These are phyloP conservation scores for Brassicogethes aeneus DNA, from an alignment of 2,888 invertebrate species.

Conservation along the genomic window DNA sequence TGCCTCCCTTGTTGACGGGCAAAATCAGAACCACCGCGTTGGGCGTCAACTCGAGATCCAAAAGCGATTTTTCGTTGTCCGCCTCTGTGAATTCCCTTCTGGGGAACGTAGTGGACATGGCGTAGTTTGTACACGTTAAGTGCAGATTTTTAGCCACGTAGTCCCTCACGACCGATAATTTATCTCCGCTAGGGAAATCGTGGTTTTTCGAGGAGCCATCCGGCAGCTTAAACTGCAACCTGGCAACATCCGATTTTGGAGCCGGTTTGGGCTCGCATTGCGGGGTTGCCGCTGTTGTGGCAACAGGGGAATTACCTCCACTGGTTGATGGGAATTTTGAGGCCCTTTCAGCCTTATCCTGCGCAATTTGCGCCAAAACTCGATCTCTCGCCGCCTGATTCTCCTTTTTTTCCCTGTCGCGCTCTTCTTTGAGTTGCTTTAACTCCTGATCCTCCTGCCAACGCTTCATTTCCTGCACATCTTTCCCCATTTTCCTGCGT, in stretches of 20 bases:
- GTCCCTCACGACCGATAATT: slow-evolving; percentile 47
- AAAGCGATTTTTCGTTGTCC: slow-evolving; percentile 41
- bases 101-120: slow-evolving; percentile 70
- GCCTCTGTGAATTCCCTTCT: slow-evolving; percentile 53
- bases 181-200: slow-evolving; percentile 59
- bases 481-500: slow-evolving; percentile 64
- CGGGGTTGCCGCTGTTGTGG: slow-evolving; percentile 8
- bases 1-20: slow-evolving; percentile 42
- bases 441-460: slow-evolving; percentile 68
- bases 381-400: slow-evolving; percentile 67
- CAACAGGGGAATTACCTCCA: no score
- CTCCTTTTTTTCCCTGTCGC: slow-evolving; percentile 66
- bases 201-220: slow-evolving; percentile 69
- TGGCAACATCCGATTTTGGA: slow-evolving; percentile 43
- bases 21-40: slow-evolving; percentile 68
- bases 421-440: slow-evolving; percentile 61
- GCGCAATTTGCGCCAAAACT: slow-evolving; percentile 75
- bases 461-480: slow-evolving; percentile 59
- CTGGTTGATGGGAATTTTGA: no score
- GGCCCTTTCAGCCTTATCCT: slow-evolving; percentile 67
- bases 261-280: slow-evolving; percentile 2
- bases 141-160: slow-evolving; percentile 36
- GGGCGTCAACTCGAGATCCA: slow-evolving; percentile 62
- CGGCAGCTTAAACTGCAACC: slow-evolving; percentile 81
- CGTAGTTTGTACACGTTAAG: slow-evolving; percentile 49